Evolutionary conservation across 1,140 invertebrate genomes (phyloP).

Genomic region (Drosophila pseudoananassae): DNA sequence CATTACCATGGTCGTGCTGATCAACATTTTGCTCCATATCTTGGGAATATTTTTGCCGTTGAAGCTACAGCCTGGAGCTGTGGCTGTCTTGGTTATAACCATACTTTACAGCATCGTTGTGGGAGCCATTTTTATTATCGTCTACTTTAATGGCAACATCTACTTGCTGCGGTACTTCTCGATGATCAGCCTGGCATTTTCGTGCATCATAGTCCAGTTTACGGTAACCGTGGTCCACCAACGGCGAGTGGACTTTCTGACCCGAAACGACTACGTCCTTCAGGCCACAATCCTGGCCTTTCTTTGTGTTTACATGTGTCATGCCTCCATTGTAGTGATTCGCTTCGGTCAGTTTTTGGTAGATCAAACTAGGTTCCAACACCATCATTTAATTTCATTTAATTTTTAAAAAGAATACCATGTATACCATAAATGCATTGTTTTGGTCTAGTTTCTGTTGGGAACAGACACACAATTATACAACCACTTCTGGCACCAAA

Average conservation of each 20-base stretch:
- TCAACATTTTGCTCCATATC: background rate
- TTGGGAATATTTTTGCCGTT: conserved; percentile 38
- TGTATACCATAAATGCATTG: background rate
- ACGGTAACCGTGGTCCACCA: conserved; percentile 37
- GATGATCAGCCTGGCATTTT: conserved; percentile 6
- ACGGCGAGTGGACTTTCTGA: background rate
- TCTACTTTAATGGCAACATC: background rate
- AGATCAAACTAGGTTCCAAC: background rate
- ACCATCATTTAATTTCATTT: too few relatives aligned
- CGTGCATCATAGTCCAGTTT: conserved; percentile 19
- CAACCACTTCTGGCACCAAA: conserved; percentile 3
- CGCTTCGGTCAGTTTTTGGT: background rate
- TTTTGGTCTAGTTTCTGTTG: background rate
- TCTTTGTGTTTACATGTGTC: conserved; percentile 28
- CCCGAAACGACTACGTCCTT: conserved; percentile 12
- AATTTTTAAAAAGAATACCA: background rate
- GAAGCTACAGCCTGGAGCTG: conserved; percentile 14
- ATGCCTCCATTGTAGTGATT: background rate
- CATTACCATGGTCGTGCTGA: background rate
- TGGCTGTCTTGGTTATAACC: conserved; percentile 3
- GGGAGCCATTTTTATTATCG: conserved; percentile 5
- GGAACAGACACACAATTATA: background rate
- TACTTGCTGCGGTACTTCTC: background rate
- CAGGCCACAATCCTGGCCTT: conserved; percentile 35
- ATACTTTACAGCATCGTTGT: conserved; percentile 2